Percentiles rank a stretch among this genome's conserved stretches.
Evolutionary conservation across 1,140 invertebrate species (phyloP).

Genomic region (Lamellibrachia luymesi): DNA sequence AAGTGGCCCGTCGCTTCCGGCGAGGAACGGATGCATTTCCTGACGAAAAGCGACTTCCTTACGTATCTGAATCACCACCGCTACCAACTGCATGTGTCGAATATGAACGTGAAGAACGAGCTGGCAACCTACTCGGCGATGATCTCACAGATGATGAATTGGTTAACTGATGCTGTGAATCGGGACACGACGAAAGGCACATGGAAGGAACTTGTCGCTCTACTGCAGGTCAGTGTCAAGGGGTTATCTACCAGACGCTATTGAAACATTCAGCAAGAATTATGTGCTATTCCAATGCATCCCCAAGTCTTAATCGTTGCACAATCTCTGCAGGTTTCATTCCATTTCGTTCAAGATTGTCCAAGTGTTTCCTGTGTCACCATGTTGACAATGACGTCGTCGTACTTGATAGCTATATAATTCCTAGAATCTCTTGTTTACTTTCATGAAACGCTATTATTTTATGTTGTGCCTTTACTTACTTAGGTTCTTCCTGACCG

Average conservation of each 20-base stretch:
- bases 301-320: no score
- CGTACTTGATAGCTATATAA: no score
- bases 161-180: constrained; percentile 33
- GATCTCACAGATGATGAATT: constrained; percentile 34
- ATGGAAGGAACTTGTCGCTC: constrained; percentile 44
- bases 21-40: background rate
- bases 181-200: constrained; percentile 36
- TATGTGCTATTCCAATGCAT: no score
- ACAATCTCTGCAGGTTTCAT: no score
- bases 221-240: constrained; percentile 34
- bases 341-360: no score
- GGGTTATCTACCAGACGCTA: background rate
- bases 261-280: no score
- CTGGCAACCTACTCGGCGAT: constrained; percentile 33
- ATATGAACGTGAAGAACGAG: constrained; percentile 32
- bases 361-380: no score
- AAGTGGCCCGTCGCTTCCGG: background rate
- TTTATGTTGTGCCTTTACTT: no score
- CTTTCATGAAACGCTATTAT: no score
- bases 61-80: background rate
- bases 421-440: no score
- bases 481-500: no score
- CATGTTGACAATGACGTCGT: no score
- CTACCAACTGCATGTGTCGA: constrained; percentile 17
- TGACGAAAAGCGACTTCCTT: background rate